Percentiles rank a stretch among this genome's conserved stretches.
Conservation (phyloP, 2,888 invertebrate species). For the Cistogaster globosa region DNA sequence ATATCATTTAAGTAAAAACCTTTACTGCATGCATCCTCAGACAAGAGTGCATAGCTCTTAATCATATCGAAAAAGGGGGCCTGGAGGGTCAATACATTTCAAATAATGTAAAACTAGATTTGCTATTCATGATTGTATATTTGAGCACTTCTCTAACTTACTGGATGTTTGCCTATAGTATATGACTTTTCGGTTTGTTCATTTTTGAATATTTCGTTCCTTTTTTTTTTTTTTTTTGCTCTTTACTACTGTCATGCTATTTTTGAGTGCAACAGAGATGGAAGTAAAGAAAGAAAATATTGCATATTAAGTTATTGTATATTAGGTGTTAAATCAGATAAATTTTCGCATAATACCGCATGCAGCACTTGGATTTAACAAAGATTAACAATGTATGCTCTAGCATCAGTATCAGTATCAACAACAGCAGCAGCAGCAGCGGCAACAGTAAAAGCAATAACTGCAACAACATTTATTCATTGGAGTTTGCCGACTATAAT, state of each 20-base stretch:
- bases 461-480: conserved; percentile 68
- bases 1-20: conserved; percentile 26
- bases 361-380: conserved; percentile 83
- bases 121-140: conserved; percentile 64
- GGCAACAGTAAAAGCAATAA: conserved; percentile 42
- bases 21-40: conserved; percentile 16
- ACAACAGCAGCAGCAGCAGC: conserved; percentile 29
- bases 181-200: conserved; percentile 53
- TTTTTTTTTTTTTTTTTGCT: conserved; percentile 1
- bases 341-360: conserved; percentile 84
- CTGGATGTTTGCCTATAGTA: conserved; percentile 34
- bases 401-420: conserved; percentile 43
- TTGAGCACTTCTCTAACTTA: conserved; percentile 40
- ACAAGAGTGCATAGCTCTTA: conserved; percentile 1
- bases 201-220: conserved; percentile 38
- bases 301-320: conserved; percentile 84
- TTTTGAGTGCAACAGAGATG: conserved; percentile 39
- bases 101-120: conserved; percentile 59
- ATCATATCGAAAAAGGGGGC: not conserved
- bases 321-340: conserved; percentile 84
- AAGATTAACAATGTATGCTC: conserved; percentile 81
- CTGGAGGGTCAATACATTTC: conserved; percentile 27
- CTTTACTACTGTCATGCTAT: not conserved
- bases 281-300: conserved; percentile 58
- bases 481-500: conserved; percentile 72